phyloP scores from a whole-genome alignment of 1,140 invertebrate species.

The Antheraea pernyi region DNA sequence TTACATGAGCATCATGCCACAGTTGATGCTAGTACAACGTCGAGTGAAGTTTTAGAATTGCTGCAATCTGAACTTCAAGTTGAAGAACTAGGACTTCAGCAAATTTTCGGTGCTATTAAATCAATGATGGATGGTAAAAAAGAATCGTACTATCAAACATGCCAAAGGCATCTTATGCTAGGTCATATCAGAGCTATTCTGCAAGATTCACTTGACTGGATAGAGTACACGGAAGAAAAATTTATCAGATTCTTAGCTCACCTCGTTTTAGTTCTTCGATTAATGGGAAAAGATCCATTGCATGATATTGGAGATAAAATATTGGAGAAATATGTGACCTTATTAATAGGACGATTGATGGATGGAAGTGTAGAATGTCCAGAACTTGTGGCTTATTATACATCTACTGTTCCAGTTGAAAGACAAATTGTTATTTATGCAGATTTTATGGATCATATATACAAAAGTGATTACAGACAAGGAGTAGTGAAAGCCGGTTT shows the following conservation, averaged over 20 bases:
- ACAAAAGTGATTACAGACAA: conserved; percentile 81
- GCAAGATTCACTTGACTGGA: conserved; percentile 59
- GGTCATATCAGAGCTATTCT: conserved; percentile 72
- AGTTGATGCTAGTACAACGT: conserved; percentile 77
- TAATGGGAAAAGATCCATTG: conserved; percentile 84
- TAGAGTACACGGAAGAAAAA: conserved; percentile 73
- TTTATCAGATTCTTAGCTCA: conserved; percentile 91
- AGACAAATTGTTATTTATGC: conserved; percentile 90
- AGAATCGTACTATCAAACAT: conserved; percentile 74
- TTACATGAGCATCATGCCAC: conserved; percentile 79
- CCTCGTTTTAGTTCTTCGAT: conserved; percentile 89
- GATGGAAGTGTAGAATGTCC: conserved; percentile 80
- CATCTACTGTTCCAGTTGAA: conserved; percentile 85
- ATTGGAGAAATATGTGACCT: conserved; percentile 84
- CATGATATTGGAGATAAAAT: conserved; percentile 86
- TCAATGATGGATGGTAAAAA: conserved; percentile 67
- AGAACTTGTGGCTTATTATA: conserved; percentile 91
- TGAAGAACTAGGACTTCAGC: conserved; percentile 82
- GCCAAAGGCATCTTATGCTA: conserved; percentile 70
- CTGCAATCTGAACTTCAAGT: conserved; percentile 85
- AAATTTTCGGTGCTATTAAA: conserved; percentile 83
- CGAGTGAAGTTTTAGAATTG: conserved; percentile 86
- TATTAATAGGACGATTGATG: conserved; percentile 83
- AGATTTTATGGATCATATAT: conserved; percentile 86
- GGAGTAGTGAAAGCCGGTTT: conserved; percentile 72